Percentiles rank a stretch among this genome's conserved stretches.
These are phyloP conservation scores for Fratercula arctica DNA, from an alignment of 2,797 vertebrate genomes.

Conservation along the genomic window DNA sequence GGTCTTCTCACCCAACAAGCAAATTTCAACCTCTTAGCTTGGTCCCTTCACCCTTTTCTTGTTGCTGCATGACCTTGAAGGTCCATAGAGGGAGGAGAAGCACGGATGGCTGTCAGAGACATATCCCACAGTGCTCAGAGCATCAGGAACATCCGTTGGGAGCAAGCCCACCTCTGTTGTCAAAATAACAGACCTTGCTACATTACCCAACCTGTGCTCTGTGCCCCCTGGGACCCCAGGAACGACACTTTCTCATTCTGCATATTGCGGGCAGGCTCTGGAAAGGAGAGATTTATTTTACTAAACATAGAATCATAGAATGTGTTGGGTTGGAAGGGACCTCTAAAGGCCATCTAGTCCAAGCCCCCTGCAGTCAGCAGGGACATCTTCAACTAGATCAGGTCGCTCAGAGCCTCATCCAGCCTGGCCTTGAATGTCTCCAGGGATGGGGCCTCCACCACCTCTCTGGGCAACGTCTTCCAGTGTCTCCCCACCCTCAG, in stretches of 20 bases:
- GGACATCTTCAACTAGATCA: too few species aligned
- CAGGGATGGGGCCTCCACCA: too few species aligned
- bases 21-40: background rate
- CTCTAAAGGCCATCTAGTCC: too few species aligned
- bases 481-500: too few species aligned
- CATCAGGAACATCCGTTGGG: constrained; percentile 9
- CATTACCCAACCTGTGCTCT: background rate
- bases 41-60: background rate
- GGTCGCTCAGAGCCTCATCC: too few species aligned
- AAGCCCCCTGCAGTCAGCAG: too few species aligned
- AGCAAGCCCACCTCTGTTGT: background rate
- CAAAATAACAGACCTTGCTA: background rate
- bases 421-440: too few species aligned
- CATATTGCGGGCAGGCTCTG: background rate
- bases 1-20: background rate
- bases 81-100: background rate
- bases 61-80: background rate
- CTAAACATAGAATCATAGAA: background rate
- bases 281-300: background rate
- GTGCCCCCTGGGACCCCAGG: background rate
- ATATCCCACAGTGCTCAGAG: background rate
- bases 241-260: background rate
- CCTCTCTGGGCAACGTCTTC: too few species aligned
- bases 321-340: too few species aligned
- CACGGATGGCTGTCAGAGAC: background rate